These are phyloP conservation scores for Casuarius casuarius DNA, from an alignment of 2,113 vertebrate genomes.

Conservation along the genomic window DNA sequence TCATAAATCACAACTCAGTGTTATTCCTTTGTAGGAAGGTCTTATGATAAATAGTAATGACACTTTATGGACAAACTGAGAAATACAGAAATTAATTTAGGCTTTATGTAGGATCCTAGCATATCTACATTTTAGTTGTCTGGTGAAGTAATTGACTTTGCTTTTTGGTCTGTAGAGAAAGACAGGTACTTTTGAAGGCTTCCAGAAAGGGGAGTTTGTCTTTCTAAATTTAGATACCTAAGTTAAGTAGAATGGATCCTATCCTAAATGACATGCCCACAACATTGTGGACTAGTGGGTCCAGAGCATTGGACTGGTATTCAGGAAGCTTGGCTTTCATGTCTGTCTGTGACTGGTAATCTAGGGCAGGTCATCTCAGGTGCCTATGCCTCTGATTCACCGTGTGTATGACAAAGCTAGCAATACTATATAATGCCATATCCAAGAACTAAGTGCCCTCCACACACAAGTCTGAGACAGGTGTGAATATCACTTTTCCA, in stretches of 20 bases:
- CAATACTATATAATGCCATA: background rate
- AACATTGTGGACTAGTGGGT: background rate
- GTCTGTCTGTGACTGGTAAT: background rate
- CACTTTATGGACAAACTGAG: background rate
- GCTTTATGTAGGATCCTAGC: background rate
- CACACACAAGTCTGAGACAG: background rate
- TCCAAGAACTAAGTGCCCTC: background rate
- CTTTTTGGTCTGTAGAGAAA: background rate
- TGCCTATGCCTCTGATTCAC: background rate
- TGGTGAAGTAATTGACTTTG: background rate
- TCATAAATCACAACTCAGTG: background rate
- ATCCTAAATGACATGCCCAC: background rate
- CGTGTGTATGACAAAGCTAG: fast-evolving
- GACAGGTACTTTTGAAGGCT: background rate
- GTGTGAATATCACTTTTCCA: background rate
- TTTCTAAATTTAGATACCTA: background rate
- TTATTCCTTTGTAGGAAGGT: background rate
- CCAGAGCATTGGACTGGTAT: background rate
- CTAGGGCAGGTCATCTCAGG: background rate
- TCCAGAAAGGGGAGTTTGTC: fast-evolving
- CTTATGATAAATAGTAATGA: background rate
- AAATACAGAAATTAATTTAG: background rate
- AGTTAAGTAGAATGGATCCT: background rate
- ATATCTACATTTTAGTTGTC: background rate
- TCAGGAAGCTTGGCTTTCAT: background rate